These are phyloP conservation scores for Sialis fuliginosa DNA, from an alignment of 2,888 invertebrate species.

Conservation along the genomic window DNA sequence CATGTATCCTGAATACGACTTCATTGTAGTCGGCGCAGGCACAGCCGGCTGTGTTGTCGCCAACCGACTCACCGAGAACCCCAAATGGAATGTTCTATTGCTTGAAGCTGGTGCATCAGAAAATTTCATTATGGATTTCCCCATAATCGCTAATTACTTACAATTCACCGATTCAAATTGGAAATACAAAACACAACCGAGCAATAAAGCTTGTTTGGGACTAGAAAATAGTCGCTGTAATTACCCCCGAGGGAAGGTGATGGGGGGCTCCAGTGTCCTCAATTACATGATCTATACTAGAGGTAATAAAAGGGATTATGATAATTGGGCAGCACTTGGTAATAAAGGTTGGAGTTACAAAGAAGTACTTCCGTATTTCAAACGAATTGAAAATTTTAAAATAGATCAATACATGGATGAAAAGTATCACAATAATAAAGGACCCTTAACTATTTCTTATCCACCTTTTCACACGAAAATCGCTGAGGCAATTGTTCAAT, in stretches of 20 bases:
- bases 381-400: slow-evolving; percentile 69
- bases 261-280: slow-evolving; percentile 74
- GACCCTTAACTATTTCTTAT: slow-evolving; percentile 36
- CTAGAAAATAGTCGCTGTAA: slow-evolving; percentile 58
- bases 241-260: slow-evolving; percentile 69
- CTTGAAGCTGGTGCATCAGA: slow-evolving; percentile 55
- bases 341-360: slow-evolving; percentile 51
- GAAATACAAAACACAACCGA: slow-evolving; percentile 66
- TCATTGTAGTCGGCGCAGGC: slow-evolving; percentile 62
- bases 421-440: slow-evolving; percentile 31
- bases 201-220: slow-evolving; percentile 54
- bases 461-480: slow-evolving; percentile 37
- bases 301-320: slow-evolving; percentile 72
- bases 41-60: slow-evolving; percentile 65
- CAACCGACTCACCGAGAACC: slow-evolving; percentile 50
- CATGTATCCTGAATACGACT: slow-evolving; percentile 47
- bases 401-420: slow-evolving; percentile 48
- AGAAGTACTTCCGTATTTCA: slow-evolving; percentile 65
- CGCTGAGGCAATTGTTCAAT: slow-evolving; percentile 42
- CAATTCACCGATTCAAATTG: slow-evolving; percentile 59
- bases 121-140: slow-evolving; percentile 57
- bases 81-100: slow-evolving; percentile 46
- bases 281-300: slow-evolving; percentile 86
- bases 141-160: slow-evolving; percentile 51
- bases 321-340: slow-evolving; percentile 70